These are phyloP conservation scores for Sepiola atlantica DNA, from an alignment of 2,888 invertebrate species.

Conservation along the genomic window DNA sequence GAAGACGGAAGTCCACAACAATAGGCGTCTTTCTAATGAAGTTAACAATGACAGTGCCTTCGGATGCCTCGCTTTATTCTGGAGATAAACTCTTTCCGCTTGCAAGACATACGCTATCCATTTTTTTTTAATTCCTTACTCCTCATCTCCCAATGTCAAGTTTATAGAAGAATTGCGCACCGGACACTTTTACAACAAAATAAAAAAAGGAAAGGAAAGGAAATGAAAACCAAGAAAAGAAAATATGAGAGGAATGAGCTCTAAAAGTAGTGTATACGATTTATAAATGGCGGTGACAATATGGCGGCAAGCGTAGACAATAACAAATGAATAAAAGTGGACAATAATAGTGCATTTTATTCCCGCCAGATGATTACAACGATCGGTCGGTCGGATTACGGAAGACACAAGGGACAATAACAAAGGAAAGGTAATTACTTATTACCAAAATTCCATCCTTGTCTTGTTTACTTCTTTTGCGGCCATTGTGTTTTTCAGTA, in stretches of 20 bases:
- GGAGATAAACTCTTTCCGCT: neutral
- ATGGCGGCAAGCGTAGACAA: neutral
- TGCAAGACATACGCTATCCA: neutral
- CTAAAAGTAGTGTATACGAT: neutral
- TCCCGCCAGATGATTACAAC: slow-evolving; percentile 32
- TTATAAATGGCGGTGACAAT: slow-evolving; percentile 9
- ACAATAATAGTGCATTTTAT: neutral
- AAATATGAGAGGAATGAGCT: neutral
- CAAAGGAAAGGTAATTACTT: slow-evolving; percentile 12
- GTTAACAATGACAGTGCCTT: neutral
- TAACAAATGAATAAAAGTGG: slow-evolving; percentile 12
- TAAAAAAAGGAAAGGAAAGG: neutral
- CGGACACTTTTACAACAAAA: neutral
- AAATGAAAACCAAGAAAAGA: too few species aligned
- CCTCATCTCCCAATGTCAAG: neutral
- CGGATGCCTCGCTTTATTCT: neutral
- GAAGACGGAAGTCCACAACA: neutral
- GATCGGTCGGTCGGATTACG: neutral
- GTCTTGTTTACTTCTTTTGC: neutral
- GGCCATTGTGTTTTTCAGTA: neutral
- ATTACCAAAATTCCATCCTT: neutral
- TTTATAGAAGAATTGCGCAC: neutral
- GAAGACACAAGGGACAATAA: neutral
- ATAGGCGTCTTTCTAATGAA: neutral
- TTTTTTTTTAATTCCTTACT: neutral